Percentiles rank a stretch among this genome's conserved stretches.
Conservation (phyloP, 1,140 invertebrate species). For the Belonocnema kinseyi region DNA sequence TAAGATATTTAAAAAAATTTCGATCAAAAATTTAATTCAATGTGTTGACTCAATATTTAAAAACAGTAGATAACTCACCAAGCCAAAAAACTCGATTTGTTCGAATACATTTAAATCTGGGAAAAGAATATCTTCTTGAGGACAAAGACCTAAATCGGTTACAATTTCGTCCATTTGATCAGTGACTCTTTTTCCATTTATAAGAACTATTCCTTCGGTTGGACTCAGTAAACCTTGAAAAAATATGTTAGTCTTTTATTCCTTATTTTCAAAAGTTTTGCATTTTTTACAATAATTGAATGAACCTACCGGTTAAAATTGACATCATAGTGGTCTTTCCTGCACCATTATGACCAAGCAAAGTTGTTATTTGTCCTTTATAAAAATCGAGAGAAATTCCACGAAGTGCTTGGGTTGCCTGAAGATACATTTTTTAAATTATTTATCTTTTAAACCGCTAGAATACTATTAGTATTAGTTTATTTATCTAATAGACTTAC, state of each 20-base stretch:
- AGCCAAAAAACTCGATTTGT: constrained; percentile 91
- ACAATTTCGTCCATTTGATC: constrained; percentile 74
- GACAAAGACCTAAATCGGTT: constrained; percentile 86
- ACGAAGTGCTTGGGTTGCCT: constrained; percentile 66
- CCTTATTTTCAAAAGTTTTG: neutral
- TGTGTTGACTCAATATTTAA: too few relatives aligned
- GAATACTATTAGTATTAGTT: neutral
- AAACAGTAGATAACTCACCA: constrained; percentile 71
- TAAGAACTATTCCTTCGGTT: constrained; percentile 78
- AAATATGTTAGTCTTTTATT: constrained; percentile 23
- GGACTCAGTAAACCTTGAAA: constrained; percentile 79
- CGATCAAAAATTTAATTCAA: constrained; percentile 1
- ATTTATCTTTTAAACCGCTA: neutral
- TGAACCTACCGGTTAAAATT: constrained; percentile 78
- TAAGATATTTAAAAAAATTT: constrained; percentile 29
- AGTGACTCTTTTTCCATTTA: constrained; percentile 81
- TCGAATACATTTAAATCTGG: constrained; percentile 93
- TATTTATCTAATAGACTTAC: constrained; percentile 49
- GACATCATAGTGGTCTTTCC: constrained; percentile 90
- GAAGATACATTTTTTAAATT: constrained; percentile 26
- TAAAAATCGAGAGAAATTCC: constrained; percentile 80
- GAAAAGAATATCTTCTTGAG: constrained; percentile 96
- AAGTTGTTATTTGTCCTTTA: constrained; percentile 80
- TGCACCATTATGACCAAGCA: constrained; percentile 91
- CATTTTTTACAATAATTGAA: constrained; percentile 16